Percentiles rank a stretch among this genome's conserved stretches.
These are phyloP conservation scores for Halichondria panicea DNA, from an alignment of 37 sponge, comb jelly and placozoan genomes.

Conservation along the genomic window DNA sequence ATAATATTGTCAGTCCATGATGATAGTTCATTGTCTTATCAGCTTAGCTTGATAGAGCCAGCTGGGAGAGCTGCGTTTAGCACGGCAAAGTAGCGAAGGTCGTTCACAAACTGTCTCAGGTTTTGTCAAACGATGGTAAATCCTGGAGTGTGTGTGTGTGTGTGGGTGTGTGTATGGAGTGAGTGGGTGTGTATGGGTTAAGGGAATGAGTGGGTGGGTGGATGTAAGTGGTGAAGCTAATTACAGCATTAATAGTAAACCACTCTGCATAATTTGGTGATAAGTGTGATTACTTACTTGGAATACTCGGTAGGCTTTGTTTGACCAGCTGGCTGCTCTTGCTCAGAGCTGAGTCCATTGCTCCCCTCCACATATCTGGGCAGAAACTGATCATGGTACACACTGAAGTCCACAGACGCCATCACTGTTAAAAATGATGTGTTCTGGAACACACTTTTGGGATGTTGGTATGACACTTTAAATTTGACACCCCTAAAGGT, in stretches of 20 bases:
- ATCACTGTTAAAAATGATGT: no score
- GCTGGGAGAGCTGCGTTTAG: constrained; percentile 54
- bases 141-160: constrained; percentile 48
- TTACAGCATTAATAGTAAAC: no score
- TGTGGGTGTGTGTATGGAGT: not conserved
- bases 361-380: constrained; percentile 53
- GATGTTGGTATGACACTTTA: no score
- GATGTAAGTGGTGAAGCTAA: no score
- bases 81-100: constrained; percentile 75
- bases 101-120: constrained; percentile 63
- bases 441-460: no score
- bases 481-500: no score
- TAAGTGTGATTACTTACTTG: constrained; percentile 39
- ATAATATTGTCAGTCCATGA: no score
- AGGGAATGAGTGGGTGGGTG: no score
- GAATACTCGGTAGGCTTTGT: constrained; percentile 57
- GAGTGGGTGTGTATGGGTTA: no score
- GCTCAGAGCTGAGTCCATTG: constrained; percentile 41
- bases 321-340: constrained; percentile 44
- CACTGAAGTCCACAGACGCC: constrained; percentile 69
- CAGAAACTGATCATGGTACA: constrained; percentile 67
- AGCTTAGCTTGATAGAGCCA: constrained; percentile 68
- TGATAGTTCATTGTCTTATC: no score
- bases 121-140: constrained; percentile 74
- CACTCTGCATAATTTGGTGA: no score